Evolutionary conservation across 2,113 vertebrate genomes (phyloP).

Genomic region (Tragelaphus buxtoni): DNA sequence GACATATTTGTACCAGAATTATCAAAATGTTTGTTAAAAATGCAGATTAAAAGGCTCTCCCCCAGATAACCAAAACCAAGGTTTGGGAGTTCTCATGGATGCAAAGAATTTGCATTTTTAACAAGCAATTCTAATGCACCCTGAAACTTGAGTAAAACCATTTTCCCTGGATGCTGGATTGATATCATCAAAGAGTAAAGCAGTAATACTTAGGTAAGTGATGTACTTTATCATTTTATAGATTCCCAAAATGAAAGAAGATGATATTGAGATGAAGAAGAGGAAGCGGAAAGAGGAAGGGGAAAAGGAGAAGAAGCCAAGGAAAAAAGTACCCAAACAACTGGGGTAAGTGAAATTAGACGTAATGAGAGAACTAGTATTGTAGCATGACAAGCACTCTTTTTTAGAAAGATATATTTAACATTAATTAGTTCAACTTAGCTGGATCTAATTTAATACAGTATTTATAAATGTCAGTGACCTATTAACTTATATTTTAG

Average conservation of each 20-base stretch:
- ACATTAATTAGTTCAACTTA: not conserved
- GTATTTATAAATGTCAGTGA: not conserved
- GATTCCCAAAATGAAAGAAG: conserved; percentile 91
- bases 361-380: not conserved
- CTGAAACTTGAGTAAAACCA: not conserved
- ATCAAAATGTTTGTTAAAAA: not conserved
- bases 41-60: not conserved
- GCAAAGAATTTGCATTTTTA: not conserved
- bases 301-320: conserved; percentile 93
- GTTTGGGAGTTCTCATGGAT: not conserved
- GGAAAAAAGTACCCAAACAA: conserved; percentile 92
- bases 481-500: not conserved
- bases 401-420: not conserved
- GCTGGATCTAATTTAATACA: not conserved
- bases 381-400: not conserved
- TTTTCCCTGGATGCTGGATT: not conserved
- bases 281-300: conserved; percentile 93
- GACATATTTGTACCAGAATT: not conserved
- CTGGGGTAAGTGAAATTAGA: conserved; percentile 84
- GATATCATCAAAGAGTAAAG: not conserved
- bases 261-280: conserved; percentile 92
- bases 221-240: conserved; percentile 48
- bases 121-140: not conserved
- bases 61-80: not conserved
- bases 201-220: not conserved